Evolutionary conservation across 2,797 vertebrate genomes (phyloP), one percentile per base, ranked within the genome.

Genomic region (Malacoctenus gilli): DNA sequence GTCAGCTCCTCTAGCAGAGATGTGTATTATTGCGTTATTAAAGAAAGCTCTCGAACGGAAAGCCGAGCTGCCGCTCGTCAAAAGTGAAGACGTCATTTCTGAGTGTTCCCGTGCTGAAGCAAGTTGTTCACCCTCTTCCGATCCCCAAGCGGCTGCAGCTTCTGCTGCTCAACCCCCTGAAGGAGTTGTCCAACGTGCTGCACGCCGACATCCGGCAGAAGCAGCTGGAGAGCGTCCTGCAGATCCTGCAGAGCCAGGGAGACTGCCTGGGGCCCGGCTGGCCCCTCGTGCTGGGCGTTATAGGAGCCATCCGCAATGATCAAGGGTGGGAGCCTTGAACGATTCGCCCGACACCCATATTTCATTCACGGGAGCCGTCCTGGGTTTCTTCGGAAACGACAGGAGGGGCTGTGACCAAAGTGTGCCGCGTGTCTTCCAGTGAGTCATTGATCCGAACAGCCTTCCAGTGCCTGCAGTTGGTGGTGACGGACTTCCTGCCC

Each of bases 401-500:
- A n/a, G n/a, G n/a, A n/a, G n/a, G n/a, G 52, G 54, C 9, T 32
- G 39, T 14, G 41, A 23, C 8, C 1, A 2, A 8, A 21, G 13
- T 5, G 2, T 3, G 5, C 16, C 11, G 0, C 48, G 16, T 52
- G 5, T 40, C 13, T 39, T 8, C 42, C 75, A 95, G 97, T 39
- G 97, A 99, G 85, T 96, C 96, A 25, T 89, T 99, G 88, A 99
- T 99, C 85, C 89, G 97, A 89, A 98, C 96, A 83, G 95, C 97
- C 71, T 99, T 99, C 92, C 97, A 99, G 89, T 99, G 97, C 94
- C 95, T 99, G 89, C 97, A 99, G 87, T 92, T 99, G 91, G 97
- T 99, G 85, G 97, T 99, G 87, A 99, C 97, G 3, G 97, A 99
- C 89, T 99, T 99, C 89, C 92, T 99, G 46, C 97, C 97, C 83